Base-by-base conservation (phyloP, 2,888 invertebrate genomes). In the Epinotia ramella region DNA sequence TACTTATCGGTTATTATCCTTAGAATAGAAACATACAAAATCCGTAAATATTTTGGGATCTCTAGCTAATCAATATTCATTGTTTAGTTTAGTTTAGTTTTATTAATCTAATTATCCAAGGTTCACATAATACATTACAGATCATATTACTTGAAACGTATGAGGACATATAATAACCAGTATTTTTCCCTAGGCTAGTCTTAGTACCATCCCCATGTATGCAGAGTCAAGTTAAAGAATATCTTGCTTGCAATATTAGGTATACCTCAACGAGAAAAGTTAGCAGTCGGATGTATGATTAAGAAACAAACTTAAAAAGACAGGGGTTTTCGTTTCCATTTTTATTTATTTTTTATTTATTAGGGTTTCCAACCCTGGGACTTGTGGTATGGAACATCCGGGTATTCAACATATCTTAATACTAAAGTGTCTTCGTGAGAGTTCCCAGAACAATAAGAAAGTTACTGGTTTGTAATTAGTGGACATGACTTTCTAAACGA, bases 101-200 rank as follows among this genome's bases (percentile, higher is more conserved):
- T 28, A 28, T 28, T 28, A 28, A 28, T 28, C 24, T 28, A 1
- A 28, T 3, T 28, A 28, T 28, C 24, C 24, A 28, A 28, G 24
- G 3, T 28, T 28, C 24, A 28, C 24, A 28, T 28, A 28, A 20
- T 20, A 20, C 20, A 20, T 20, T 20, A 20, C 20, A 20, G 20
- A 20, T 20, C 20, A 20, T 20, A 20, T 20, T 20, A 20, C 20
- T 28, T 28, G 28, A 28, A 28, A 28, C 28, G 28, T 20, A 20
- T 20, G 20, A 20, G 20, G 20, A 20, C 20, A 20, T 2, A 20
- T 46, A n/a, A 53, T 53, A 6, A 16, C 49, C 49, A n/a, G 53
- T 53, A n/a, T 6, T 53, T 53, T 53, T n/a, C 53, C 53, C n/a
- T 53, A n/a, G 53, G 53, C 53, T 53, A n/a, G 53, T 53, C 53